A percentile compares a stretch with the other conserved stretches of the same genome.
phyloP scores from a whole-genome alignment of 1,140 invertebrate genomes.

The Vanessa tameamea region DNA sequence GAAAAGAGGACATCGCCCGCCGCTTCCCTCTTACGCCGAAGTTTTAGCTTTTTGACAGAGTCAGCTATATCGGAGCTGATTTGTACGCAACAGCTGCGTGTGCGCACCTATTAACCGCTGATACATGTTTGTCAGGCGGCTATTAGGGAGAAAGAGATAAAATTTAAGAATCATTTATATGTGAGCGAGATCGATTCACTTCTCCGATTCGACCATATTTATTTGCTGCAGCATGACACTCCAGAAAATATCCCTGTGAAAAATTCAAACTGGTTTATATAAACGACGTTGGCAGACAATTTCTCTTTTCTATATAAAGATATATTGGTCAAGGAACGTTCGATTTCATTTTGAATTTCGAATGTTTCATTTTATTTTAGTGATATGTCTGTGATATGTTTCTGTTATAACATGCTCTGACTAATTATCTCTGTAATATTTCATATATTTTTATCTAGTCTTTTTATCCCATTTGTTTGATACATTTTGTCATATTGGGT shows the following conservation, averaged over 20 bases:
- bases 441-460: no score
- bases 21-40: slow-evolving; percentile 46
- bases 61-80: slow-evolving; percentile 78
- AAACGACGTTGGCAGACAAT: slow-evolving; percentile 62
- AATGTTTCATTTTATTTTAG: no score
- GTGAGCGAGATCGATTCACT: slow-evolving; percentile 75
- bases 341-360: slow-evolving; percentile 2
- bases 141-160: slow-evolving; percentile 77
- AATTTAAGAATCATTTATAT: slow-evolving; percentile 65
- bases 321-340: slow-evolving; percentile 66
- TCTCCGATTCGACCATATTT: slow-evolving; percentile 74
- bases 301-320: slow-evolving; percentile 73
- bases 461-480: no score
- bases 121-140: slow-evolving; percentile 79
- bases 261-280: slow-evolving; percentile 70
- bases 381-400: neutral
- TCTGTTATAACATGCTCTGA: neutral
- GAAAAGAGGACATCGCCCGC: slow-evolving; percentile 26
- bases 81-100: slow-evolving; percentile 78
- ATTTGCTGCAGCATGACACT: slow-evolving; percentile 75
- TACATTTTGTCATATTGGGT: no score
- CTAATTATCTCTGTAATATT: no score
- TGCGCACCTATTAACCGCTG: slow-evolving; percentile 79
- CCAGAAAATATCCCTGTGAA: slow-evolving; percentile 71
- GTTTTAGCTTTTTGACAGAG: slow-evolving; percentile 75